A percentile compares a stretch with the other conserved stretches of the same genome.
These are phyloP conservation scores for Muscidifurax raptorellus DNA, from an alignment of 1,140 invertebrate genomes.

Conservation along the genomic window DNA sequence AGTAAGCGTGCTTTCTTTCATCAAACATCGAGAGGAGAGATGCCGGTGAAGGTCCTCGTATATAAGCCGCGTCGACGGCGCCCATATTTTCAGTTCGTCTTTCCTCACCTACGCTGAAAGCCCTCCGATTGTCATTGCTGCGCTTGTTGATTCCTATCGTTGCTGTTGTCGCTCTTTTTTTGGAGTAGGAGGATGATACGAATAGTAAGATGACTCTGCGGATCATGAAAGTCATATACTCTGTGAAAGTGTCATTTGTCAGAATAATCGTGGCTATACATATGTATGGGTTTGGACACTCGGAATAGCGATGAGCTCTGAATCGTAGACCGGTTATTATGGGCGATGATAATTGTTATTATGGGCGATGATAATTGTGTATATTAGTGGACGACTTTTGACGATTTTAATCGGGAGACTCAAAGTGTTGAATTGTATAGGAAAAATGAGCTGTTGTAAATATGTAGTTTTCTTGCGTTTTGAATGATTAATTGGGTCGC, in stretches of 20 bases:
- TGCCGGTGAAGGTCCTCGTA: constrained; percentile 71
- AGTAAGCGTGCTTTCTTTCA: constrained; percentile 39
- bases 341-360: neutral
- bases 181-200: neutral
- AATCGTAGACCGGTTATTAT: neutral
- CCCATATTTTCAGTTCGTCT: constrained; percentile 68
- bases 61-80: constrained; percentile 67
- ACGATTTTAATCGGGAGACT: too few species aligned
- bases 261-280: neutral
- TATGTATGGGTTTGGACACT: neutral
- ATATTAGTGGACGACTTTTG: neutral
- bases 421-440: neutral
- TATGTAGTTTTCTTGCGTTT: neutral
- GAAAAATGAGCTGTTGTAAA: neutral
- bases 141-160: neutral
- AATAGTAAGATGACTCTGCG: constrained; percentile 10
- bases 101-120: constrained; percentile 14
- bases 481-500: neutral
- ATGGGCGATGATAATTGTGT: neutral
- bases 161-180: neutral
- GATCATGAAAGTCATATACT: neutral
- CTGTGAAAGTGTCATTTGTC: neutral
- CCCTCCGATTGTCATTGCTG: neutral
- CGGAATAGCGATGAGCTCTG: neutral
- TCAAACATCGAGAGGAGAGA: constrained; percentile 4